phyloP scores from a whole-genome alignment of 2,797 vertebrate genomes.

The Thunnus albacares region DNA sequence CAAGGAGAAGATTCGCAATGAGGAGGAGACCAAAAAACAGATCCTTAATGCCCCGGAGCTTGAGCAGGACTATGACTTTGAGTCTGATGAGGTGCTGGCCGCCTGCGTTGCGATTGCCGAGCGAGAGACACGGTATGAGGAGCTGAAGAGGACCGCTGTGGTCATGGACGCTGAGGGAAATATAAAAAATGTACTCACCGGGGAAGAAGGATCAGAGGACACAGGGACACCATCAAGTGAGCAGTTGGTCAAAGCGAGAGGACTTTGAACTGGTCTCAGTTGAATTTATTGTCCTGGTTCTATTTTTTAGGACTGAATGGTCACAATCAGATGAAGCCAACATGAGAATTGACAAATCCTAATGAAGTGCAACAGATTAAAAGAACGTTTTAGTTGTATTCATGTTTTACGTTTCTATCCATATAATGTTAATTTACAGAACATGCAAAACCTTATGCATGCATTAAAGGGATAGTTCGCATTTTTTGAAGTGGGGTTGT shows the following conservation, averaged over 20 bases:
- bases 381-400: background rate
- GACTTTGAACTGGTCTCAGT: constrained; percentile 59
- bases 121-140: constrained; percentile 86
- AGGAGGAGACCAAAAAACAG: constrained; percentile 75
- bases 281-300: background rate
- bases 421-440: background rate
- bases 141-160: constrained; percentile 84
- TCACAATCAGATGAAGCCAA: background rate
- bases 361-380: background rate
- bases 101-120: constrained; percentile 94
- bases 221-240: constrained; percentile 76
- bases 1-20: constrained; percentile 72
- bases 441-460: too few species aligned
- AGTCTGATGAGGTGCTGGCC: constrained; percentile 95
- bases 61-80: constrained; percentile 95
- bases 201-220: constrained; percentile 57
- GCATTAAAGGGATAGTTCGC: too few species aligned
- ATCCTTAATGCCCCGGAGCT: constrained; percentile 85
- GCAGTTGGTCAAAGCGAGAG: constrained; percentile 90
- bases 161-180: constrained; percentile 84
- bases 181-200: constrained; percentile 54
- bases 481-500: too few species aligned
- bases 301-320: background rate
- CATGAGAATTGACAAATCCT: background rate
- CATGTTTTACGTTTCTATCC: background rate